Conservation (phyloP, 2,797 vertebrate species). For the Leptatherina wallacei region DNA sequence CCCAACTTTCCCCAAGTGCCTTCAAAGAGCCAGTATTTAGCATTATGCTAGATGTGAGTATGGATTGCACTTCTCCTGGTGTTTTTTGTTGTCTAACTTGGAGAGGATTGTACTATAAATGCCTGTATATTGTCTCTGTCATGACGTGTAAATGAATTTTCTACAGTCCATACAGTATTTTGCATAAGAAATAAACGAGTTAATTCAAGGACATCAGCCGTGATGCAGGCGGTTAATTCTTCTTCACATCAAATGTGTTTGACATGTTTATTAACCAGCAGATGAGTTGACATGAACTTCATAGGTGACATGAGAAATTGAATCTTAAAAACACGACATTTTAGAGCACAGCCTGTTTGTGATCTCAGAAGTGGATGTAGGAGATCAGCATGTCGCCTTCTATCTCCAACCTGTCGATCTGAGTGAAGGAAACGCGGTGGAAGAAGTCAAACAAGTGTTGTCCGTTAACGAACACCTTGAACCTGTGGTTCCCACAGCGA, state of each 20-base stretch:
- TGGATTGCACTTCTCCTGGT: slow-evolving; percentile 38
- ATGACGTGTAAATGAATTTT: slow-evolving; percentile 67
- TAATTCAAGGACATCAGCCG: slow-evolving; percentile 28
- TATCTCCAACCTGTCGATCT: slow-evolving; percentile 82
- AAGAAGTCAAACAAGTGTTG: slow-evolving; percentile 84
- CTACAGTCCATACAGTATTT: slow-evolving; percentile 73
- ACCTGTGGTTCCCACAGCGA: slow-evolving; percentile 83
- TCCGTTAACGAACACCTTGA: slow-evolving; percentile 86
- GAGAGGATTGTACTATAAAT: slow-evolving; percentile 53
- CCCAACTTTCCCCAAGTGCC: slow-evolving; percentile 60
- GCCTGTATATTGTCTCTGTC: slow-evolving; percentile 61
- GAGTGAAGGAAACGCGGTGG: slow-evolving; percentile 80
- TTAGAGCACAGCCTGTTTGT: too few relatives aligned
- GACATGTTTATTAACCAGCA: slow-evolving; percentile 34
- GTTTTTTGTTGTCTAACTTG: slow-evolving; percentile 30
- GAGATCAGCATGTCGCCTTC: slow-evolving; percentile 84
- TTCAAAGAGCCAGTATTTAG: slow-evolving; percentile 73
- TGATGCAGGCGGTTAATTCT: not conserved
- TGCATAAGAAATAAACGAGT: slow-evolving; percentile 79
- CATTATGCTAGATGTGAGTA: slow-evolving; percentile 27
- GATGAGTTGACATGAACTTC: slow-evolving; percentile 3
- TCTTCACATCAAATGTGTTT: not conserved
- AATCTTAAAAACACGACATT: not conserved
- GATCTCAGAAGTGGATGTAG: slow-evolving; percentile 84
- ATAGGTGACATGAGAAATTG: too few relatives aligned